Evolutionary conservation across 2,113 vertebrate genomes (phyloP), one percentile per base, ranked within the genome.

Genomic region (Mohoua ochrocephala): DNA sequence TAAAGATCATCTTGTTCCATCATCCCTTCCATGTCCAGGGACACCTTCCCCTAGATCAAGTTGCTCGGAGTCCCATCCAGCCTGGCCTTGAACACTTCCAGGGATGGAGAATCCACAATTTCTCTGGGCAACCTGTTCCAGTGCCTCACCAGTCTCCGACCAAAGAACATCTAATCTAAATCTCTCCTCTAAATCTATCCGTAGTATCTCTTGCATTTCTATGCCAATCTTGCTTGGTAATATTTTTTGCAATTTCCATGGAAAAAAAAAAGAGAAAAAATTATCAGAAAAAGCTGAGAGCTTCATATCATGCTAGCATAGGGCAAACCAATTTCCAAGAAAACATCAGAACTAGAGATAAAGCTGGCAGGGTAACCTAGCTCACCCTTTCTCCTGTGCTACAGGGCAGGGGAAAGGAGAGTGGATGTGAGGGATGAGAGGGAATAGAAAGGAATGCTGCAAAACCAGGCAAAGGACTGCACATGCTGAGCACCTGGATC

Each of bases 401-500:
- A 44, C 16, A 47, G 27, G 39, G 50, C 60, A 73, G 19, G 17
- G 10, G 35, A 57, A 82, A 71, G 19, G 23, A 28, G 28, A 73
- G 84, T 7, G 10, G 23, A 4, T 28, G 7, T 7, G 7, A 8
- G 23, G 53, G 3, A 26, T 14, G 53, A 73, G 42, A 61, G 4
- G n/a, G 23, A 75, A 39, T 19, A 71, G 69, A 53, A 78, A 53
- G n/a, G 9, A 26, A 5, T 1, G 5, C 6, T 63, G 42, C 12
- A 47, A 59, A 69, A 41, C 11, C 41, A 65, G 53, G 22, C 19
- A 39, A 78, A 79, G 13, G 5, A 15, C 28, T 45, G 15, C 11
- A 13, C 4, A 15, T 2, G 2, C 11, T 1, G 3, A 82, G 53
- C 27, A 42, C 5, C 7, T 26, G 60, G 7, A 39, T 45, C 42